Conservation (phyloP, 2,113 vertebrate species). For the Microcebus griseorufus region DNA sequence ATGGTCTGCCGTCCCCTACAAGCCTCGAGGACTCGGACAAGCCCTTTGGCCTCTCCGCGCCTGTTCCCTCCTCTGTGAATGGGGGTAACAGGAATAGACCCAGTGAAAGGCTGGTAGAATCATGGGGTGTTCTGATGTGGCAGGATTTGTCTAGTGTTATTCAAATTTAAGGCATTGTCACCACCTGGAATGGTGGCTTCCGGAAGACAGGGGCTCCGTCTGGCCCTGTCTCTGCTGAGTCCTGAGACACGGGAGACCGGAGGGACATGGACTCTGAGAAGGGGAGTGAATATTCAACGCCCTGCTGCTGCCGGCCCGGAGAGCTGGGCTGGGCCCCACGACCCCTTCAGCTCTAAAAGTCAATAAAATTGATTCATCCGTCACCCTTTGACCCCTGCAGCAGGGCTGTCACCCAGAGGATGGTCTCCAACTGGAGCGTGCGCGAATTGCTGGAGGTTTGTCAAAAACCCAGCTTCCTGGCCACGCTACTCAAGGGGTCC, state of each 20-base stretch:
- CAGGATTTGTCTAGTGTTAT: neutral
- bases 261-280: neutral
- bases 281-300: neutral
- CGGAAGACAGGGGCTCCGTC: neutral
- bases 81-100: neutral
- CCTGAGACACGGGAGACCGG: neutral
- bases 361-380: slow-evolving; percentile 43
- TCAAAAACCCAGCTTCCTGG: neutral
- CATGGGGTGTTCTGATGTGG: fast-evolving
- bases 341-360: slow-evolving; percentile 17
- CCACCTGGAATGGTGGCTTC: neutral
- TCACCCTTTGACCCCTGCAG: slow-evolving; percentile 52
- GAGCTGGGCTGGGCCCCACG: neutral
- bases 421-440: neutral
- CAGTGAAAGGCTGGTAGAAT: fast-evolving
- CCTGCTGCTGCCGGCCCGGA: fast-evolving
- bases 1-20: fast-evolving
- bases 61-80: neutral
- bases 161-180: neutral
- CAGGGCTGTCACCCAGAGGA: neutral
- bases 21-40: neutral
- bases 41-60: neutral
- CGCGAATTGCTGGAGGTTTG: neutral
- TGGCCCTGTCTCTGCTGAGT: fast-evolving
- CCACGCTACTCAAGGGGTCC: fast-evolving